Evolutionary conservation across 1,140 invertebrate genomes (phyloP), one percentile per base, ranked within the genome.

Genomic region (Pteromalus puparum): DNA sequence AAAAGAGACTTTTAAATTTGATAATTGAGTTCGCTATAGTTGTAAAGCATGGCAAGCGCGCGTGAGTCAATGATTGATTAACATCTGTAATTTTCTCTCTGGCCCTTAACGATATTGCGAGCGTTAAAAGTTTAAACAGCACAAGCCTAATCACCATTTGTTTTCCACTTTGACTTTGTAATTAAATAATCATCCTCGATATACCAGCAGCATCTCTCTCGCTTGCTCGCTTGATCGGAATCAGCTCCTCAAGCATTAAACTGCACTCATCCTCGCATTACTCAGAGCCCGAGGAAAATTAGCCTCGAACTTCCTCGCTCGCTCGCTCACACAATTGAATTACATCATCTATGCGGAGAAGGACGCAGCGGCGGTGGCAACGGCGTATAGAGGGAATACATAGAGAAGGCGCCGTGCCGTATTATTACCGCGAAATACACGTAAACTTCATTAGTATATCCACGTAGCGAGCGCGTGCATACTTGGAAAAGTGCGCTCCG

Each of bases 361-460:
- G 15, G 53, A 61, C 21, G 18, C 18, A 15, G 46, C 38, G 46
- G 46, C 13, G 46, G 46, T 5, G 46, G 46, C 13, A 10, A 1
- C 2, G 15, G 46, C 12, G 18, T 61, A 61, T 21, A 61, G 53
- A n/a, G 72, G 26, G 72, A 65, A 82, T 75, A 82, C 30, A 53
- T 42, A 42, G 28, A 24, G 18, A 34, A 61, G 80, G 48, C 21
- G 53, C 53, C 18, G 53, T 6, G 53, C 53, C 15, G 68, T 74
- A 74, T 89, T 87, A 88, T 88, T 61, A 61, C 86, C 21, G 34
- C 85, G 67, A 84, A 82, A 84, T 89, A 89, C 88, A 89, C 86
- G 88, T 87, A 89, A 89, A 89, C 87, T 85, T 89, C 88, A 89
- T 89, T 89, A 89, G 87, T 85, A 87, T 85, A 87, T 85, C 85